Evolutionary conservation across 2,888 invertebrate species (phyloP), one percentile per base, ranked within the genome.

Genomic region (Encarsia formosa): DNA sequence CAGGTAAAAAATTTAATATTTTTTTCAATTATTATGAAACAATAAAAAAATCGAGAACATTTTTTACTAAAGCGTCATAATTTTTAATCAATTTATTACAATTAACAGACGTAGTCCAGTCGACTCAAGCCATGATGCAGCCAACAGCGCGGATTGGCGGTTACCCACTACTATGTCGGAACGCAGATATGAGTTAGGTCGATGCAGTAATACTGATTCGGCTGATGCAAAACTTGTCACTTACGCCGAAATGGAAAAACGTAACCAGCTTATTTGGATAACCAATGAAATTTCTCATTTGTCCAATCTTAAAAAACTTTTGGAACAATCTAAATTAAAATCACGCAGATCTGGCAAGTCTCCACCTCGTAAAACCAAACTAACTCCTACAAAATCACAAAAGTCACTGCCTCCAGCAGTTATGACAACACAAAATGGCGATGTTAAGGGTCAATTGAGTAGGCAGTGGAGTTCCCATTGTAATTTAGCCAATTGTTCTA

Each of bases 251-350:
- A 76, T 77, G 65, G 80, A 80, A 62, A 74, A 77, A 49, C 73
- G 75, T 55, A 78, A 79, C 61, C 81, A 82, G 59, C 62, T 82
- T 15, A 68, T 75, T 19, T 80, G 81, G 80, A 81, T 82, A 31
- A 77, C 78, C 35, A 78, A 77, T 57, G 81, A 81, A 65, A 81
- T 82, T 15, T 71, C 74, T 34, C 79, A 82, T 63, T 67, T 82
- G 20, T 75, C 71, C 20, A 79, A 79, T 61, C 65, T 82, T 15
- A 81, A 79, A 65, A 66, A 69, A 59, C 59, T 74, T 15, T 49
- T 74, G 19, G 73, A 74, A 42, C 67, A 73, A 34, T 65, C 71
- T 22, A 67, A 70, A 24, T 43, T 39, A 4, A 66, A 67, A 49
- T 37, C 59, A 2, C 65, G 67, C 5, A 61, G 60, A 23, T 40